Evolutionary conservation across 2,888 invertebrate genomes (phyloP).

Genomic region (Sericinus montela): DNA sequence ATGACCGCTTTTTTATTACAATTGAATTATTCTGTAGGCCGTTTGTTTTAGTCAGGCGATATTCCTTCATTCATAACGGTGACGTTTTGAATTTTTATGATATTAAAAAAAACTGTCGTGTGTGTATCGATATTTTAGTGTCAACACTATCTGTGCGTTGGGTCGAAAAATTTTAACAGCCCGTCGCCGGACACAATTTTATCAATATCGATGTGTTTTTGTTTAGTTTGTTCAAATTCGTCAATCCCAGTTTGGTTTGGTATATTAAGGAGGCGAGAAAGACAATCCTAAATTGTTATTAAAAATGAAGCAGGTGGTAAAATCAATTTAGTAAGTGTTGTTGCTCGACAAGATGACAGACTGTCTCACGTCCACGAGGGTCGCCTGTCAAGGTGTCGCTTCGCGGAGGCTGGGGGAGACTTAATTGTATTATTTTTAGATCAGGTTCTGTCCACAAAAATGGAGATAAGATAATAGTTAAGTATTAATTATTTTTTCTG

Average conservation of each 20-base stretch:
- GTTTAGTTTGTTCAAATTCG: constrained; percentile 14
- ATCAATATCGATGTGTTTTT: constrained; percentile 14
- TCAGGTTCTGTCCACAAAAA: constrained; percentile 9
- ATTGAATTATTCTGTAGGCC: constrained; percentile 50
- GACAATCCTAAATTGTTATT: constrained; percentile 1
- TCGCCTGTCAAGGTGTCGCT: constrained; percentile 19
- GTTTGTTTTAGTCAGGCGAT: constrained; percentile 50
- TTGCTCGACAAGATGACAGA: constrained; percentile 17
- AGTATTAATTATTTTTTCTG: neutral
- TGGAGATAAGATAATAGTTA: neutral
- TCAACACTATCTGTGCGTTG: constrained; percentile 21
- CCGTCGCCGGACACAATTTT: constrained; percentile 22
- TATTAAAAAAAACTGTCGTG: constrained; percentile 11
- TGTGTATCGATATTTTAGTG: constrained; percentile 13
- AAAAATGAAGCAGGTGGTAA: constrained; percentile 18
- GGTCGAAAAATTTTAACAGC: constrained; percentile 23
- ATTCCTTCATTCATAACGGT: constrained; percentile 31
- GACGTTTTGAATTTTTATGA: constrained; percentile 22
- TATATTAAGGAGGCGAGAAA: constrained; percentile 3
- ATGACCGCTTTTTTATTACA: constrained; percentile 61
- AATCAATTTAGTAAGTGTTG: constrained; percentile 14
- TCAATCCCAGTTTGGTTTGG: constrained; percentile 1
- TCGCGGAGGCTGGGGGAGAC: neutral
- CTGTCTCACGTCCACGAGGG: constrained; percentile 14
- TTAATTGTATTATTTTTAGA: constrained; percentile 17